Evolutionary conservation across 2,888 invertebrate genomes (phyloP), one percentile per base, ranked within the genome.

Genomic region (Anarsia innoxiella): DNA sequence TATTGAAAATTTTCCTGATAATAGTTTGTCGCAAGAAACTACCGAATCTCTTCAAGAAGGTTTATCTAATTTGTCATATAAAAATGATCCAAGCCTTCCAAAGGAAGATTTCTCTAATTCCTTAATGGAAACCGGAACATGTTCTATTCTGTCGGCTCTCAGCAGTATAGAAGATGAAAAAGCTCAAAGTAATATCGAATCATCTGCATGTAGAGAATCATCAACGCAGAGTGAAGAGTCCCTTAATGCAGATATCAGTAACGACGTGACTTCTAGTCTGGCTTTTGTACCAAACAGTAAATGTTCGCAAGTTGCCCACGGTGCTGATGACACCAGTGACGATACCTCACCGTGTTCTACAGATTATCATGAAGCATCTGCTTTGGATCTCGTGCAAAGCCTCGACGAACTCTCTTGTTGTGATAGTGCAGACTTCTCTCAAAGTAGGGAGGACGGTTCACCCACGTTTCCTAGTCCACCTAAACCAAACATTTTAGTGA

Each of bases 361-460:
- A 1, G 84, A 84, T 53, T 84, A 84, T 46, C 85, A 83, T 31
- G 84, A 85, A 56, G 85, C 84, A 4, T 84, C 84, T 8, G 83
- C 84, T 2, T 64, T 83, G 31, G 83, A 82, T 49, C 50, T 77
- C 49, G 70, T 70, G 30, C 77, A 74, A 52, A 79, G 78, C 48
- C 64, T 74, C 32, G 83, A 79, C 39, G 83, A 84, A 53, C 54
- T 74, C 12, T 82, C 84, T 31, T 65, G 70, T 53, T 66, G 68
- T 66, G 82, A 79, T 56, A 78, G 77, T 53, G 69, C 72, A 2
- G 80, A 82, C 53, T 79, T 73, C 54, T 83, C 84, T 15, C 83
- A 83, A 61, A 84, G 82, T 52, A 71, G 77, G 61, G 83, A 83
- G 53, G 82, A 82, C 10, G 40, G 53, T 26, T 77, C 77, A 12